Conservation (phyloP, 1,140 invertebrate genomes). For the Pararge aegeria region DNA sequence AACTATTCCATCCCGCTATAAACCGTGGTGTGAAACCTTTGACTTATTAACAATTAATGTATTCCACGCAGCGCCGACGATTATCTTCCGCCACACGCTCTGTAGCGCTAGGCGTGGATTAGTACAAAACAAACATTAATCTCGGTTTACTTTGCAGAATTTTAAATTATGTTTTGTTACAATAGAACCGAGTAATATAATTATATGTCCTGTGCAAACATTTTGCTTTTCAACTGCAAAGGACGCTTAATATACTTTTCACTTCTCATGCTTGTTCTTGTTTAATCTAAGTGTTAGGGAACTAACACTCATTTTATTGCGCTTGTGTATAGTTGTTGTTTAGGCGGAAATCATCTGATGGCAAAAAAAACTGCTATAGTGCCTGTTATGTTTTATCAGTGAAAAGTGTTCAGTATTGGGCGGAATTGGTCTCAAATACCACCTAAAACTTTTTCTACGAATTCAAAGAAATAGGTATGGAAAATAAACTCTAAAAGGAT, state of each 20-base stretch:
- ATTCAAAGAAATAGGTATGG: too few species aligned
- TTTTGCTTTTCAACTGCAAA: neutral
- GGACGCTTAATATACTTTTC: neutral
- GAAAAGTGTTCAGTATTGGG: too few species aligned
- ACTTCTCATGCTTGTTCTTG: too few species aligned
- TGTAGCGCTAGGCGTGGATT: neutral
- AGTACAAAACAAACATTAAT: conserved; percentile 7
- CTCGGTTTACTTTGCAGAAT: conserved; percentile 7
- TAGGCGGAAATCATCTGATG: too few species aligned
- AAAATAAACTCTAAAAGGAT: too few species aligned
- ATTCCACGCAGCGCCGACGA: conserved; percentile 6
- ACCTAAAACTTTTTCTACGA: too few species aligned
- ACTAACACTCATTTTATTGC: too few species aligned
- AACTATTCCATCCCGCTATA: neutral
- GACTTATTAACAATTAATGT: conserved; percentile 11
- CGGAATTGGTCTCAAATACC: too few species aligned
- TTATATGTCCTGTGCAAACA: neutral
- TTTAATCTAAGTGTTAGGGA: too few species aligned
- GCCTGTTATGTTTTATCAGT: too few species aligned
- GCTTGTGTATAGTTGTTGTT: too few species aligned
- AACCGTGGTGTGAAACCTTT: neutral
- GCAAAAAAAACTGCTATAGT: too few species aligned
- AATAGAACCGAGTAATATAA: neutral
- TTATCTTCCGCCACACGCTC: conserved; percentile 4
- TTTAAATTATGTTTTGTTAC: neutral